phyloP scores from a whole-genome alignment of 2,888 invertebrate species.

The Chrysolina haemoptera region DNA sequence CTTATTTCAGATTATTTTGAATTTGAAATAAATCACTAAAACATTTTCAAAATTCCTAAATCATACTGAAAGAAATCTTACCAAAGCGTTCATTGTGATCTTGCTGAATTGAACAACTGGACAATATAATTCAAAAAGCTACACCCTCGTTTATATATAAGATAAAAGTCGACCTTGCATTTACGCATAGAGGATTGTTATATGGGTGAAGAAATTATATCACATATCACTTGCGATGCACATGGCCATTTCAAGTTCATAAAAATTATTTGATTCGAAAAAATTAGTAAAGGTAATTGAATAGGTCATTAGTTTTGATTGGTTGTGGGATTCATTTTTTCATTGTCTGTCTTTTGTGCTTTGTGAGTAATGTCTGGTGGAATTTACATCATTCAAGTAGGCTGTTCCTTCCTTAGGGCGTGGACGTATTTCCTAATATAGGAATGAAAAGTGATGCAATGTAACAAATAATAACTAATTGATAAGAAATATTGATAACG shows the following conservation, averaged over 20 bases:
- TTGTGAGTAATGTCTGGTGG: constrained; percentile 23
- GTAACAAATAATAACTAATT: not conserved
- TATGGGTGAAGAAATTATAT: constrained; percentile 23
- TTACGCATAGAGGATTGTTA: constrained; percentile 35
- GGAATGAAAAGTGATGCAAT: not conserved
- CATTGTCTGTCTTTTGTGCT: not conserved
- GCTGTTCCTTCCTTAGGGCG: constrained; percentile 26
- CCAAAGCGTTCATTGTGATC: constrained; percentile 52
- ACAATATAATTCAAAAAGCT: constrained; percentile 41
- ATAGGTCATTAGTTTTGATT: not conserved
- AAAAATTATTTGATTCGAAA: constrained; percentile 4
- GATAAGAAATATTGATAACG: not conserved
- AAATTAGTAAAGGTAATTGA: not conserved
- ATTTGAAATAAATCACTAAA: too few species aligned
- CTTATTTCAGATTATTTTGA: too few species aligned
- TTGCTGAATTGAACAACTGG: constrained; percentile 30
- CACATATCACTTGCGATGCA: constrained; percentile 16
- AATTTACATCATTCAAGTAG: constrained; percentile 34
- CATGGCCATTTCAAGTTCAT: constrained; percentile 14
- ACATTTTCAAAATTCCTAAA: not conserved
- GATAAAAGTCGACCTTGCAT: constrained; percentile 50
- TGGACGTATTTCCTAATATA: constrained; percentile 24
- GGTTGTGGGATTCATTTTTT: not conserved
- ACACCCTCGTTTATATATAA: constrained; percentile 52
- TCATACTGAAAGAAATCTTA: constrained; percentile 32